phyloP scores from a whole-genome alignment of 2,797 vertebrate species.

The Myiotriccus ornatus region DNA sequence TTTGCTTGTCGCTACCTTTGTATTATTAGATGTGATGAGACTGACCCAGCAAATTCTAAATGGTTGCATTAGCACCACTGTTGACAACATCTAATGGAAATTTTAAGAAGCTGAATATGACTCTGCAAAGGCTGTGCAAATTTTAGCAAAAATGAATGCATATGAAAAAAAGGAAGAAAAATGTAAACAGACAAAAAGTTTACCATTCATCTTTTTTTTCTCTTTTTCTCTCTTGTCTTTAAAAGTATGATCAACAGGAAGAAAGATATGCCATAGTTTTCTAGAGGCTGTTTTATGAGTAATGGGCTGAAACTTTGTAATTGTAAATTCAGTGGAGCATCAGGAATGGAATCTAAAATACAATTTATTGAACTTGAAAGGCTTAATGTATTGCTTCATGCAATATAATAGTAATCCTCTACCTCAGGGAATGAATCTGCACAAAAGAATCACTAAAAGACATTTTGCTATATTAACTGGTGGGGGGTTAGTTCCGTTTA shows the following conservation, averaged over 20 bases:
- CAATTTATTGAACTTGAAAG: not conserved
- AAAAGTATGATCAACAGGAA: not conserved
- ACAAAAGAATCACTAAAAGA: not conserved
- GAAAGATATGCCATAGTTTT: not conserved
- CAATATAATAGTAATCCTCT: not conserved
- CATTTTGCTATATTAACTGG: not conserved
- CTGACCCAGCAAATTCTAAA: not conserved
- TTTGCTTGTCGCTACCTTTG: not conserved
- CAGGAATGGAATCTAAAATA: not conserved
- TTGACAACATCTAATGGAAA: not conserved
- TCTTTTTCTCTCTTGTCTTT: not conserved
- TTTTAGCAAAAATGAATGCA: not conserved
- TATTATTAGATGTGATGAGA: not conserved
- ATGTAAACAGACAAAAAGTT: not conserved
- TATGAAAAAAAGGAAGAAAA: not conserved
- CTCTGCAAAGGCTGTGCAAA: not conserved
- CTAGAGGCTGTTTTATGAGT: not conserved
- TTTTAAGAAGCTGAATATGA: not conserved
- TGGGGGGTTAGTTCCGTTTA: not conserved
- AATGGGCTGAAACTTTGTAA: not conserved
- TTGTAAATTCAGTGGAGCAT: not conserved
- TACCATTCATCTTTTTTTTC: not conserved
- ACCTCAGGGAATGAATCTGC: not conserved
- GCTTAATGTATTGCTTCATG: not conserved
- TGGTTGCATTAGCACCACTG: not conserved